Percentiles rank a stretch among this genome's conserved stretches.
Conservation (phyloP, 30 jellyfish, hydroid and myxozoan species). For the Phacellophora camtschatica region DNA sequence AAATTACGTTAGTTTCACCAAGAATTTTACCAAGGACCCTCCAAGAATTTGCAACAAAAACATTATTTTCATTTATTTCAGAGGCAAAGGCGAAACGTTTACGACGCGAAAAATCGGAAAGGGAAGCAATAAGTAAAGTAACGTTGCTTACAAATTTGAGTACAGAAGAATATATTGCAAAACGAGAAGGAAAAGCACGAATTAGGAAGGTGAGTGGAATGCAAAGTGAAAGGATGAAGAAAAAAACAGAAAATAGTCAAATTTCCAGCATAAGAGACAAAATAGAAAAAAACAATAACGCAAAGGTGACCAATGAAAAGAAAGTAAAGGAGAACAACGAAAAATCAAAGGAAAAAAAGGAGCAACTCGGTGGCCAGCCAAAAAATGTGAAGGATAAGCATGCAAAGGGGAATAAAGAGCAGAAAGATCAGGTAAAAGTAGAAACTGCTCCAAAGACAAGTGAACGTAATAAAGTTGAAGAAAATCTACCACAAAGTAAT, state of each 20-base stretch:
- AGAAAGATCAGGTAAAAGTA: not conserved
- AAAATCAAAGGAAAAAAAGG: not conserved
- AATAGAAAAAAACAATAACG: too few relatives aligned
- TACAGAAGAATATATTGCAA: not conserved
- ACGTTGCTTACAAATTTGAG: not conserved
- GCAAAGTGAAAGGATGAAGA: not conserved
- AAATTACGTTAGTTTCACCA: too few relatives aligned
- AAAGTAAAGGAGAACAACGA: not conserved
- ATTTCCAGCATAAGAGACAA: too few relatives aligned
- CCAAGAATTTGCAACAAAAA: too few relatives aligned
- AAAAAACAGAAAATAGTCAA: too few relatives aligned
- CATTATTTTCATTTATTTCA: too few relatives aligned
- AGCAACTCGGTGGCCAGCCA: not conserved
- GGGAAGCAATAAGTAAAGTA: not conserved
- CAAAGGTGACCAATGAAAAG: too few relatives aligned
- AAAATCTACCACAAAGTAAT: not conserved
- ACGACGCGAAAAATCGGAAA: conserved; percentile 39
- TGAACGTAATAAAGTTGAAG: not conserved
- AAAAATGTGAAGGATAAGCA: not conserved
- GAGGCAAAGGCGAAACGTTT: conserved; percentile 70
- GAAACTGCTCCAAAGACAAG: not conserved
- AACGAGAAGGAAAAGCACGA: not conserved
- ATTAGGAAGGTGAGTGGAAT: not conserved
- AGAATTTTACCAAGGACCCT: too few relatives aligned
- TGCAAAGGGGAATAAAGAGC: not conserved